phyloP scores from a whole-genome alignment of 2,888 invertebrate genomes.

The Melipona bicolor region DNA sequence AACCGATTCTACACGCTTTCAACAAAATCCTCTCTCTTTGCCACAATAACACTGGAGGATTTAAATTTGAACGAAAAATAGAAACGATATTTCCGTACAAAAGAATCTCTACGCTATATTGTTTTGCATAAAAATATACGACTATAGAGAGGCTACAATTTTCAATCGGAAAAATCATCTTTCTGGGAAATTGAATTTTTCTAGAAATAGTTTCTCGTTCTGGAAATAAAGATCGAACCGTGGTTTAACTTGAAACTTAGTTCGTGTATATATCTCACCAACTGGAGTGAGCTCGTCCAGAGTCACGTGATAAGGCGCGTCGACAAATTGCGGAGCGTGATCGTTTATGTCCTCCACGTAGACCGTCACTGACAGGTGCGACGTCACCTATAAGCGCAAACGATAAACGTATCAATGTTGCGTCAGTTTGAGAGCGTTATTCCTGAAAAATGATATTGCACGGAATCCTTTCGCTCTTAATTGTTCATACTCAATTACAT shows the following conservation, averaged over 20 bases:
- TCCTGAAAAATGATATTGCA: neutral
- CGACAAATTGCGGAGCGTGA: constrained; percentile 91
- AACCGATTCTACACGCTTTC: neutral
- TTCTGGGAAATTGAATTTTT: constrained; percentile 9
- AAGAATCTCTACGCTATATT: too few species aligned
- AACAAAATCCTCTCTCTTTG: neutral
- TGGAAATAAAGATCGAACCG: too few species aligned
- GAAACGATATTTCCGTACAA: neutral
- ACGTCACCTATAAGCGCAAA: constrained; percentile 88
- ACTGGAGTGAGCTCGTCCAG: constrained; percentile 93
- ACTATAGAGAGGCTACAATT: neutral
- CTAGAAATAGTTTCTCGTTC: too few species aligned
- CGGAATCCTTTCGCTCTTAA: neutral
- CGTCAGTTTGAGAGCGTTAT: neutral
- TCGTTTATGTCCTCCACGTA: constrained; percentile 96
- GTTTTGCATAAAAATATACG: neutral
- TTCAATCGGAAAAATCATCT: neutral
- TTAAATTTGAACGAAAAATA: neutral
- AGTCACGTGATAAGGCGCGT: constrained; percentile 91
- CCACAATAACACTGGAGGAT: neutral
- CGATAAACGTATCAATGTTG: constrained; percentile 22
- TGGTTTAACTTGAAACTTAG: neutral
- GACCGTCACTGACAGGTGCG: constrained; percentile 93
- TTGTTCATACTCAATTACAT: neutral
- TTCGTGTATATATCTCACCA: constrained; percentile 84